Evolutionary conservation across 1,140 invertebrate genomes (phyloP).

Genomic region (Drosophila miranda): DNA sequence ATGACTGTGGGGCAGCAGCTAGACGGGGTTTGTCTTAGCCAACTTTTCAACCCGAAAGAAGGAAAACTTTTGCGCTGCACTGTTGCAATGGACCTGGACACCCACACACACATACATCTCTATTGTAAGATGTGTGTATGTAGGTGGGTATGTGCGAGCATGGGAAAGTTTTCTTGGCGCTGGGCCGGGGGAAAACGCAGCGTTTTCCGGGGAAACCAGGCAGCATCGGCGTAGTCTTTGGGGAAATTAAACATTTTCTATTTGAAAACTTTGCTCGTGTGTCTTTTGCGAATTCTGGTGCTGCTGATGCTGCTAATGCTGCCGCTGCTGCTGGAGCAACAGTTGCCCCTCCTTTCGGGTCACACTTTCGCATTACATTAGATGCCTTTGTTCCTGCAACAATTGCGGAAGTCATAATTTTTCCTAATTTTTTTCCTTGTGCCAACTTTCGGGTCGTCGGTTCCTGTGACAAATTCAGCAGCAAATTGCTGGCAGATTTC

Average conservation of each 20-base stretch:
- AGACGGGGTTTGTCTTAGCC: constrained; percentile 36
- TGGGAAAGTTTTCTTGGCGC: constrained; percentile 61
- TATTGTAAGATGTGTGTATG: constrained; percentile 30
- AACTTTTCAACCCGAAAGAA: constrained; percentile 40
- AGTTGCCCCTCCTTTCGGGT: constrained; percentile 62
- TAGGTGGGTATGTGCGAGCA: constrained; percentile 28
- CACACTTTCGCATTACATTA: constrained; percentile 49
- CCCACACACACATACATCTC: constrained; percentile 20
- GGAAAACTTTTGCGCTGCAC: constrained; percentile 49
- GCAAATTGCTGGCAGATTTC: constrained; percentile 60
- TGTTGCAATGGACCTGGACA: constrained; percentile 55
- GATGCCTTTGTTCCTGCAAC: constrained; percentile 60
- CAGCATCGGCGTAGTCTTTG: constrained; percentile 72
- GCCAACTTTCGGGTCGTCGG: constrained; percentile 15
- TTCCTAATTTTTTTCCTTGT: constrained; percentile 60
- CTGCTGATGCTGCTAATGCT: neutral
- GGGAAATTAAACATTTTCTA: constrained; percentile 82
- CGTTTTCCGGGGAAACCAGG: constrained; percentile 46
- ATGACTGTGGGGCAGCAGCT: neutral
- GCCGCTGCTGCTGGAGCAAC: constrained; percentile 45
- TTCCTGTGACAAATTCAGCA: constrained; percentile 56
- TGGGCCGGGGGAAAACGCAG: constrained; percentile 60
- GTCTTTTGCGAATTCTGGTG: constrained; percentile 7
- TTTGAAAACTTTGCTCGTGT: constrained; percentile 75
- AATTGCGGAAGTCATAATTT: constrained; percentile 73